Evolutionary conservation across 2,797 vertebrate genomes (phyloP), one percentile per base, ranked within the genome.

Genomic region (Clarias fuscus): DNA sequence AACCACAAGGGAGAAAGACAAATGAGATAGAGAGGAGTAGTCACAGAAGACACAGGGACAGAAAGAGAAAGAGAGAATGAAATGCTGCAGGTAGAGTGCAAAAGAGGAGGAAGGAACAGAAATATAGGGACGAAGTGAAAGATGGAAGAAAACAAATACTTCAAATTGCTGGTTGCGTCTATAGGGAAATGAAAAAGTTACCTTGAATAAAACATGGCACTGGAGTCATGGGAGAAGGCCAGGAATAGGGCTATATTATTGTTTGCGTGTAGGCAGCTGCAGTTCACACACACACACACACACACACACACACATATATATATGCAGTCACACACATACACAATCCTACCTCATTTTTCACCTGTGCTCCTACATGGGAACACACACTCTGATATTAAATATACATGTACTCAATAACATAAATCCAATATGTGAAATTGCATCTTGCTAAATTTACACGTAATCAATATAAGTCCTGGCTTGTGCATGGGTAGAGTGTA

Each of bases 141-240:
- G 67, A 73, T 40, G 75, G 40, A 53, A 80, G 53, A 30, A 24
- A 83, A 85, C 43, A 58, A 53, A 59, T 24, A 43, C 33, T 86
- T 83, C 68, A 84, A 81, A 86, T 80, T 84, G 85, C 43, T 33
- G 67, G 68, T 56, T 68, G 72, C 20, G 53, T 86, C 83, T 75
- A 53, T 43, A 81, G 87, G 80, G 80, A 90, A 62, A 73, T 84
- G 59, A 22, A 64, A 87, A 82, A 67, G 53, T 59, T 79, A 59
- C 76, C 85, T 71, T 85, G 56, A 86, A 86, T 85, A 84, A 86
- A 83, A n/a, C 77, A 61, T 24, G 15, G 30, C 58, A 84, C 30
- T 86, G 59, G 20, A 59, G 76, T 83, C 48, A 62, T 33, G 33
- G 65, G 14, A 82, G 73, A 77, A 48, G 43, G 30, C 2, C 82